A percentile compares a stretch with the other conserved stretches of the same genome.
These are phyloP conservation scores for Porites lutea DNA, from an alignment of 64 coral and sea anemone species.

Conservation along the genomic window DNA sequence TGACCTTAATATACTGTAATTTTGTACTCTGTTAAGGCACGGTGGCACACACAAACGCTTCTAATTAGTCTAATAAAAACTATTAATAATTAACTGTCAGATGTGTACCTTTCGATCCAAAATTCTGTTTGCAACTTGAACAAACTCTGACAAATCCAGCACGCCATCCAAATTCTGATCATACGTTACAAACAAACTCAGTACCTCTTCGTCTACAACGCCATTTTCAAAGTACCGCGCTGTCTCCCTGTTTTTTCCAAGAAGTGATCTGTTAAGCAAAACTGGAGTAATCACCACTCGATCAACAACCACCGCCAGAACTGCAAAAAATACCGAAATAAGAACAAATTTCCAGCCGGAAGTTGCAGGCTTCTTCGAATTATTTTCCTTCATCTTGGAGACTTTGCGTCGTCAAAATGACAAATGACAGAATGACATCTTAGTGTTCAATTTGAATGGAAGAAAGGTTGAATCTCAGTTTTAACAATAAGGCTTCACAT, in stretches of 20 bases:
- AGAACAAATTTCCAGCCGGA: constrained; percentile 20
- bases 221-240: not conserved
- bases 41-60: not conserved
- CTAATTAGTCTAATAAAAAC: not conserved
- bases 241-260: not conserved
- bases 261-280: not conserved
- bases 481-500: not conserved
- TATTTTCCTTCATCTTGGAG: not conserved
- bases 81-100: not conserved
- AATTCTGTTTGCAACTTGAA: constrained; percentile 78
- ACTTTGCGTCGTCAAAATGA: not conserved
- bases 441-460: not conserved
- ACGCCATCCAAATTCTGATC: constrained; percentile 84
- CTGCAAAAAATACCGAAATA: not conserved
- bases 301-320: constrained; percentile 21
- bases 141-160: constrained; percentile 81
- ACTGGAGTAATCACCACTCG: constrained; percentile 27
- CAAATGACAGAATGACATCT: not conserved
- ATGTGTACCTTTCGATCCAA: constrained; percentile 67
- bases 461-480: not conserved
- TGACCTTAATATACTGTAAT: too few relatives aligned
- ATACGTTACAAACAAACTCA: constrained; percentile 85
- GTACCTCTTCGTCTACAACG: constrained; percentile 47
- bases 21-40: too few relatives aligned
- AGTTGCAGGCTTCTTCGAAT: not conserved